These are phyloP conservation scores for Lampris megalopsis DNA, from an alignment of 2,113 vertebrate genomes.

Conservation along the genomic window DNA sequence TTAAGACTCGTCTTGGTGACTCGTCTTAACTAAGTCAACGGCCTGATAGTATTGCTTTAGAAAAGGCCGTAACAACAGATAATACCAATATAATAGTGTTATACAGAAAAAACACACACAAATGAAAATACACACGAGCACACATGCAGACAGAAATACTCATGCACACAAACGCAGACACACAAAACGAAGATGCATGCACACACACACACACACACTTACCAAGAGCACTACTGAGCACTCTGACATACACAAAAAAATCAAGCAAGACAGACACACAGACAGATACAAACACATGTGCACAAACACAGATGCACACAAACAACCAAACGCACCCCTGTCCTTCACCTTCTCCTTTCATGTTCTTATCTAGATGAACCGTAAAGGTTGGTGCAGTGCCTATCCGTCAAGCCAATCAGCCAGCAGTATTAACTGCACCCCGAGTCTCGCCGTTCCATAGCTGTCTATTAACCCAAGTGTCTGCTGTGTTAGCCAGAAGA, in stretches of 20 bases:
- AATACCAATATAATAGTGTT: too few species aligned
- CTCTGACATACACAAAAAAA: too few species aligned
- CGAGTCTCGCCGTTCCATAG: slow-evolving; percentile 18
- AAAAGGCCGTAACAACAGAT: too few species aligned
- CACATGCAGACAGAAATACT: neutral
- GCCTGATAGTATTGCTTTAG: too few species aligned
- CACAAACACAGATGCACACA: neutral
- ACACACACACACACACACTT: neutral
- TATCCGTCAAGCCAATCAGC: neutral
- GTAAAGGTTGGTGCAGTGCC: neutral
- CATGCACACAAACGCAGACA: neutral
- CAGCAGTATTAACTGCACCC: slow-evolving; percentile 6
- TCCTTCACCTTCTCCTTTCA: neutral
- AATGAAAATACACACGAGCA: neutral
- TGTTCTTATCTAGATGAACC: neutral
- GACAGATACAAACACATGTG: too few species aligned
- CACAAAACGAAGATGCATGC: too few species aligned
- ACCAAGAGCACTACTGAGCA: neutral
- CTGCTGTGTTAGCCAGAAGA: slow-evolving; percentile 20
- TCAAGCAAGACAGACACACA: too few species aligned
- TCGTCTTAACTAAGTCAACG: too few species aligned
- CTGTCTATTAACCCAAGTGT: slow-evolving; percentile 33
- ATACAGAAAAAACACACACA: too few species aligned
- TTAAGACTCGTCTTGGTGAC: too few species aligned
- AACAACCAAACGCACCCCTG: neutral